A percentile compares a stretch with the other conserved stretches of the same genome.
Conservation (phyloP, 2,888 invertebrate species). For the Aporophyla lueneburgensis region DNA sequence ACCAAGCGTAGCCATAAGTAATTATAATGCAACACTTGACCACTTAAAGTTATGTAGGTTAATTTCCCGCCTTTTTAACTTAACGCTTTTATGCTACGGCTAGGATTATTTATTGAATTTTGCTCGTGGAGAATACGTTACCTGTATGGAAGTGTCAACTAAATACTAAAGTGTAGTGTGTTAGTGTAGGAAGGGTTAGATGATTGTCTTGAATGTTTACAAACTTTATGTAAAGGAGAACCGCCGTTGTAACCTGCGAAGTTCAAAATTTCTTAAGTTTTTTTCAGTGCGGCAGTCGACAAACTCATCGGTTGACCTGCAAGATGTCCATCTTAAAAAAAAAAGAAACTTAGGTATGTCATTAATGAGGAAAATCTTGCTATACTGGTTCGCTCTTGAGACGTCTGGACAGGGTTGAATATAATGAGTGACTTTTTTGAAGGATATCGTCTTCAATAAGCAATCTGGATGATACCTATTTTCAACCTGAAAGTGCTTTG, state of each 20-base stretch:
- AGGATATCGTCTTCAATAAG: background rate
- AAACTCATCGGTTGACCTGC: no score
- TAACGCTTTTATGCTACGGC: slow-evolving; percentile 67
- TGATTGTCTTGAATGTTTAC: background rate
- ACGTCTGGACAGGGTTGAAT: background rate
- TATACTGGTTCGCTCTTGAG: background rate
- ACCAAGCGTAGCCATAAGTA: slow-evolving; percentile 71
- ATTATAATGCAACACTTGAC: slow-evolving; percentile 75
- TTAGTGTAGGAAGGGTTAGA: slow-evolving; percentile 7
- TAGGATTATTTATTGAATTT: slow-evolving; percentile 74
- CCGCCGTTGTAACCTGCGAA: no score
- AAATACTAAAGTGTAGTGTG: slow-evolving; percentile 28
- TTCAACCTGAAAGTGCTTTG: background rate
- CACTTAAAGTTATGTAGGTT: slow-evolving; percentile 78
- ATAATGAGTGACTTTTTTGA: background rate
- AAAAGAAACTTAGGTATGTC: no score
- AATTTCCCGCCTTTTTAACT: slow-evolving; percentile 78
- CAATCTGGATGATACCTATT: no score
- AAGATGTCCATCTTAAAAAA: no score
- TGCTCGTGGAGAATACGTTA: slow-evolving; percentile 55
- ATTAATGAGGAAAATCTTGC: background rate
- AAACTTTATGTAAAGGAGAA: background rate
- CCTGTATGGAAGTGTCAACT: slow-evolving; percentile 23
- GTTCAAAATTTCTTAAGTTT: no score
- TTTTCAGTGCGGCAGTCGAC: no score